Evolutionary conservation across 2,113 vertebrate species (phyloP).

Genomic region (Lethenteron reissneri): DNA sequence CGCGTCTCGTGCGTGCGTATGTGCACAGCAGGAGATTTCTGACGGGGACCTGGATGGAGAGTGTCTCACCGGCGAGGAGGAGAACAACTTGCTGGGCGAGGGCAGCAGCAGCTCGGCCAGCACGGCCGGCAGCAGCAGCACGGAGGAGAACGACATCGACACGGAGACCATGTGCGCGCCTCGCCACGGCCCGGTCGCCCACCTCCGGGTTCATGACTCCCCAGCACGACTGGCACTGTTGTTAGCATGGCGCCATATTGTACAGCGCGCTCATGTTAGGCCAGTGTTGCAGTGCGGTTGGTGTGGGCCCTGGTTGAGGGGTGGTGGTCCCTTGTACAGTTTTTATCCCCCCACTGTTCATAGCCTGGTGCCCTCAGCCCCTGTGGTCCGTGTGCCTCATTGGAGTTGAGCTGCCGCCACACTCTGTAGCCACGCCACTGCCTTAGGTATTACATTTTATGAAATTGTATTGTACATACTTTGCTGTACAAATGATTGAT

Average conservation of each 20-base stretch:
- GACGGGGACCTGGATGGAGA: constrained; percentile 87
- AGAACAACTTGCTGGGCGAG: constrained; percentile 60
- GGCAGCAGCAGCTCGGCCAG: constrained; percentile 90
- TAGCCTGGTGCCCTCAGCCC: no score
- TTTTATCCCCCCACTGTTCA: not conserved
- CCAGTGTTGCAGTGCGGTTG: not conserved
- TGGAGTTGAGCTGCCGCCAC: not conserved
- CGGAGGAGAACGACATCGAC: constrained; percentile 92
- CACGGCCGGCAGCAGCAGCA: constrained; percentile 92
- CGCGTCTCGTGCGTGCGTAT: not conserved
- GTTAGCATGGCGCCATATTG: not conserved
- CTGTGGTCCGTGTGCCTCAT: not conserved
- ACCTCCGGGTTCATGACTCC: not conserved
- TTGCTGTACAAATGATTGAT: no score
- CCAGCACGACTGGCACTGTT: not conserved
- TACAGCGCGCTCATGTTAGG: not conserved
- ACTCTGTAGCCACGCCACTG: not conserved
- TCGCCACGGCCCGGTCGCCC: not conserved
- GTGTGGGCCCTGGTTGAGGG: not conserved
- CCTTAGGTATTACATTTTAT: no score
- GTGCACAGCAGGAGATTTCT: constrained; percentile 49
- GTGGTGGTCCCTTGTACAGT: no score
- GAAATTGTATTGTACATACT: no score
- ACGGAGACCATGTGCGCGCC: constrained; percentile 82
- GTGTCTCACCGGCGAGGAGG: constrained; percentile 61